A percentile compares a stretch with the other conserved stretches of the same genome.
Conservation (phyloP, 2,888 invertebrate species). For the Acronicta psi region DNA sequence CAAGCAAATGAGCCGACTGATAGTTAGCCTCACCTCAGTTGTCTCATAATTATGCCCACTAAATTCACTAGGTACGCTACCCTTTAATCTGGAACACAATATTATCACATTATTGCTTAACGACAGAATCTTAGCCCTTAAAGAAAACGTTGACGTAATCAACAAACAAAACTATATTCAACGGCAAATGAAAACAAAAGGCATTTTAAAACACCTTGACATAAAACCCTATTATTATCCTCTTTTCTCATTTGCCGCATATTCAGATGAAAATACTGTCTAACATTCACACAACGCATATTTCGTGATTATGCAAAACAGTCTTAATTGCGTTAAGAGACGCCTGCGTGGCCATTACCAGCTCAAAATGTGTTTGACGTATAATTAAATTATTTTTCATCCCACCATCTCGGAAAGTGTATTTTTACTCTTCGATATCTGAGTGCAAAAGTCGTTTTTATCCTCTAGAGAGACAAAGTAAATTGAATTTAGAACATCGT, state of each 20-base stretch:
- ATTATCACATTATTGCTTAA: too few relatives aligned
- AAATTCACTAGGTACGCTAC: too few relatives aligned
- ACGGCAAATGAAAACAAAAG: slow-evolving; percentile 30
- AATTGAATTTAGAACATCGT: too few relatives aligned
- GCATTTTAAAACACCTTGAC: slow-evolving; percentile 49
- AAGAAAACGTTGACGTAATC: slow-evolving; percentile 1
- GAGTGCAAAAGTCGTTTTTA: too few relatives aligned
- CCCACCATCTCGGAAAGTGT: too few relatives aligned
- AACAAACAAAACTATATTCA: slow-evolving; percentile 8
- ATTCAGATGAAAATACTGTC: slow-evolving; percentile 54
- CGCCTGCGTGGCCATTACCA: slow-evolving; percentile 68
- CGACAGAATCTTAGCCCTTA: too few relatives aligned
- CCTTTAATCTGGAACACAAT: too few relatives aligned
- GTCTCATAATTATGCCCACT: too few relatives aligned
- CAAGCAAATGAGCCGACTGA: too few relatives aligned
- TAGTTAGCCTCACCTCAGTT: too few relatives aligned
- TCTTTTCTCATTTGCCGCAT: slow-evolving; percentile 41
- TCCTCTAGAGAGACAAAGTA: too few relatives aligned
- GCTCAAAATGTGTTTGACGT: slow-evolving; percentile 82
- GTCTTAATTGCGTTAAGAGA: slow-evolving; percentile 77
- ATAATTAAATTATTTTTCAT: slow-evolving; percentile 84
- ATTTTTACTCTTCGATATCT: too few relatives aligned
- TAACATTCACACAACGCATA: slow-evolving; percentile 57
- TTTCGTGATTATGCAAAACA: slow-evolving; percentile 82
- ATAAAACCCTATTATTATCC: slow-evolving; percentile 30